Base-by-base conservation (phyloP, 2,797 vertebrate genomes). In the Arctocebus calabarensis region DNA sequence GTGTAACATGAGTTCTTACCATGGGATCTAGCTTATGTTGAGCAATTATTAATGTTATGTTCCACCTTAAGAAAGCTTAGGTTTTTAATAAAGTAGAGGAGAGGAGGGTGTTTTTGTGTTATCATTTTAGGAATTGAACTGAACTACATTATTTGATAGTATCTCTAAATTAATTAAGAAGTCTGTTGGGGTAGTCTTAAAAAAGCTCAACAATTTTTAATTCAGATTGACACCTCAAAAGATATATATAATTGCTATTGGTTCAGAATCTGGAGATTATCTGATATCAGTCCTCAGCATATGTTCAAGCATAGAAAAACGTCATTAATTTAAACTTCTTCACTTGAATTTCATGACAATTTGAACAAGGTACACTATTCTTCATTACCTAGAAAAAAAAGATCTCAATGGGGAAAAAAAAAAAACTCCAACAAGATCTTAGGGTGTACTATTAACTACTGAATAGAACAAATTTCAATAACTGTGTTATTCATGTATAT, bases 141-240 rank as follows among this genome's bases (percentile, higher is more conserved):
- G 86, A 95, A 34, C 52, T 92, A 88, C 45, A 84, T 88, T 82
- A 94, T 62, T 68, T 96, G 96, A 97, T 95, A 73, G 27, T 90
- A 96, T 94, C 92, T 95, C 68, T 37, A 94, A 94, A 94, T 94
- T 97, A 96, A 97, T 85, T 96, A 95, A 94, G 94, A 94, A 96
- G 5, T 87, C 70, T 91, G 64, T 29, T 45, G 55, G n/a, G 23
- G 29, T 88, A 45, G 61, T 75, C 85, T 83, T 81, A 94, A 95
- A 88, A 96, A 96, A 92, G 55, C 64, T 32, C 25, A 40, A 13
- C 59, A 77, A 90, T 82, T 92, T 94, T 96, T 93, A 96, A 92
- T 88, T 95, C 94, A 75, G 37, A 71, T 79, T 92, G 90, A 95
- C n/a, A 87, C 20, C 19, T 25, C 52, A 40, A 62, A 94, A 96